Base-by-base conservation (phyloP, 2,113 vertebrate species). In the Murina feae region DNA sequence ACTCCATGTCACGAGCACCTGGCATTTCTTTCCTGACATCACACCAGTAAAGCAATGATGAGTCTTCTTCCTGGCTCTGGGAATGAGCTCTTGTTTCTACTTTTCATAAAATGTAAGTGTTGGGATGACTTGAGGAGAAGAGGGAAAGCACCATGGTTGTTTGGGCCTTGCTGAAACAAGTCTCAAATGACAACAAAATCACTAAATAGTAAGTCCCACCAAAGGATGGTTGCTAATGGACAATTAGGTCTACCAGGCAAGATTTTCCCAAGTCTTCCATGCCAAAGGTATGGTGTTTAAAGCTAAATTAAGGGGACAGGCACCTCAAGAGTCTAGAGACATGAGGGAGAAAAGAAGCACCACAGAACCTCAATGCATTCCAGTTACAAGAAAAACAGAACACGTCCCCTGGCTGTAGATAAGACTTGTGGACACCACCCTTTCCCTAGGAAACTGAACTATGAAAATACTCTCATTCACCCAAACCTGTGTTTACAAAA, bases 51-150 rank as follows among this genome's bases (percentile, higher is more conserved):
- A 14, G 13, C 32, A 63, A 85, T 2, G 18, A 85, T 4, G 18
- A 47, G n/a, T 63, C 89, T 89, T 84, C 74, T 66, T 63, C 25
- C 71, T 47, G 25, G 21, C 44, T 39, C 42, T 63, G n/a, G 17
- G 30, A 74, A 53, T 81, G 4, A 93, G 65, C 55, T 66, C 58
- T n/a, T 44, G 9, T 65, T 69, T 96, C 69, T 72, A 82, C 35
- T 75, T 84, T 84, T 82, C 47, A 58, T 58, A 91, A 94, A 89
- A 93, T 78, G 21, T 55, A 91, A 85, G 25, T 65, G n/a, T 4
- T 87, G 4, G 78, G 9, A 87, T 63, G 21, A 93, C 30, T 9
- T 66, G 63, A 82, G 21, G 23, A 53, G 17, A 65, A 89, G 23
- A 51, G 25, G 30, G 55, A 90, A 51, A 60, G n/a, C 23, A 12